Evolutionary conservation across 2,113 vertebrate species (phyloP).

Genomic region (Laticauda laticaudata): DNA sequence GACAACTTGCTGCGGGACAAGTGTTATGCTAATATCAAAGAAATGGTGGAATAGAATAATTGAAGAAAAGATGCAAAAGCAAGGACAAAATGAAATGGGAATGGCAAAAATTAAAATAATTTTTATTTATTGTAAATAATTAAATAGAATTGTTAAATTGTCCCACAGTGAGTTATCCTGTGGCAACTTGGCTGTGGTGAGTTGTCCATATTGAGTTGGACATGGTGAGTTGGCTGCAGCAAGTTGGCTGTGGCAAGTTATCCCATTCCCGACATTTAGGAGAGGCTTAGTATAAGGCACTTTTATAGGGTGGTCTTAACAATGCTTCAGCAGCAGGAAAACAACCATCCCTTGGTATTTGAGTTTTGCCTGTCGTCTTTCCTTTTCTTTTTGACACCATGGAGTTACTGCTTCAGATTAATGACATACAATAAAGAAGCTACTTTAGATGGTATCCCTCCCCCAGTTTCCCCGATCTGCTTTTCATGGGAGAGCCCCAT

Average conservation of each 20-base stretch:
- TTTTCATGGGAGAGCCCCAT: neutral
- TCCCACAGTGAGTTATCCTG: neutral
- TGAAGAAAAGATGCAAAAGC: neutral
- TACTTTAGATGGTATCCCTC: neutral
- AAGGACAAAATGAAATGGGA: neutral
- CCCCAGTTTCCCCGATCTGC: neutral
- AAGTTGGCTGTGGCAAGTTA: neutral
- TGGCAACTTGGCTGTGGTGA: neutral
- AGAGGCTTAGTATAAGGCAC: neutral
- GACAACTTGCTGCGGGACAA: neutral
- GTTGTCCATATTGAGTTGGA: no score
- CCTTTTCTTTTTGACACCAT: neutral
- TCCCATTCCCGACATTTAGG: neutral
- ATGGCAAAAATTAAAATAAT: neutral
- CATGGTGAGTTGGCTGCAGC: no score
- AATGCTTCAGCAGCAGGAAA: neutral
- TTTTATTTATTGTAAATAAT: neutral
- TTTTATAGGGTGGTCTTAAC: neutral
- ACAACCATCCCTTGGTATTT: neutral
- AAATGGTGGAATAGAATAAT: neutral
- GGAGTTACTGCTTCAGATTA: neutral
- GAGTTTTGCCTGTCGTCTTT: neutral
- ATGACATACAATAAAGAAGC: neutral
- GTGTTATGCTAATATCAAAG: neutral
- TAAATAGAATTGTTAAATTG: neutral